Base-by-base conservation (phyloP, 2,888 invertebrate genomes). In the Boloria euphrosyne region DNA sequence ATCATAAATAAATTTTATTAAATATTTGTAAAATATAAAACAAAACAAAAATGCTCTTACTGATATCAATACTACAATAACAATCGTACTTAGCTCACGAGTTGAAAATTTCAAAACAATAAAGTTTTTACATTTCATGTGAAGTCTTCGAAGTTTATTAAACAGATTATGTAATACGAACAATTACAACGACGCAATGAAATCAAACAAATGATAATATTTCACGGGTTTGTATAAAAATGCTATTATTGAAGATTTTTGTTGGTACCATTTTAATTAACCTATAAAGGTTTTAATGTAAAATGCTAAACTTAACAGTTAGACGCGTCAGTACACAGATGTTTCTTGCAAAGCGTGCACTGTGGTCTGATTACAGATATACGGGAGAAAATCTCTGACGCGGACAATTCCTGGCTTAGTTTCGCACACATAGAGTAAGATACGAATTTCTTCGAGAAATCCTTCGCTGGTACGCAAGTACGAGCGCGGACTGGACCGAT, bases 401-500 rank as follows among this genome's bases (percentile, higher is more conserved):
- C 85, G 0, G 89, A 86, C 70, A 92, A 77, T 75, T 92, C 91
- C 76, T 88, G 89, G 78, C 90, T 89, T 46, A 91, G 80, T 74
- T 90, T 89, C 73, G 83, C 85, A 82, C 91, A 92, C 88, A 90
- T 90, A 13, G 84, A 80, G 77, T 91, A 89, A 1, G 91, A 87
- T 27, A 92, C 90, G 4, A 86, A 83, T 79, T 90, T 90, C 85
- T 90, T 91, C 69, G 85, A 81, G 80, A 92, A 91, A 73, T 90
- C 89, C 76, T 89, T 91, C 46, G 89, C 85, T 0, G 91, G 88
- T 7, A 92, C 91, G 73, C 92, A 92, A 0, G 92, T 91, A 43
- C 92, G 84, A 2, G 90, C 92, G 66, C 91, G 87, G 53, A 92
- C 90, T 3, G 91, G 90, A 0, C 92, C 91, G 70, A 91, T 90